A percentile compares a stretch with the other conserved stretches of the same genome.
These are phyloP conservation scores for Falcaria lacertinaria DNA, from an alignment of 2,888 invertebrate genomes.

Conservation along the genomic window DNA sequence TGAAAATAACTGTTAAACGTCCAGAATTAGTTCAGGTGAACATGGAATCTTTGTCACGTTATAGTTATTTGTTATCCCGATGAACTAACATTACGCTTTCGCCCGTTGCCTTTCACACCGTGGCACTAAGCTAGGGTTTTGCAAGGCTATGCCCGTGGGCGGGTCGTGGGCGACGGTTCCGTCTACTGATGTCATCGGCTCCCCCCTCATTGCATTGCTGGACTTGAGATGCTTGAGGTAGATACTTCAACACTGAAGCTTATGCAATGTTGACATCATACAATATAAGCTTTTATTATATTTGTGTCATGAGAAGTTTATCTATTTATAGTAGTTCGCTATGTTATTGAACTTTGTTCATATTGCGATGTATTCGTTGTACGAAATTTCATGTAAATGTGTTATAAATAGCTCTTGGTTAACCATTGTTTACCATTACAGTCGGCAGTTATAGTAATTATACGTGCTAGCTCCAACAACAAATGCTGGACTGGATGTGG, in stretches of 20 bases:
- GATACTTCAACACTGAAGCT: too few relatives aligned
- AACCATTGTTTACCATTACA: neutral
- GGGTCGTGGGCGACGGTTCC: slow-evolving; percentile 66
- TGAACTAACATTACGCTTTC: neutral
- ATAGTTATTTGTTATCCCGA: neutral
- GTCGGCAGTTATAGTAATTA: neutral
- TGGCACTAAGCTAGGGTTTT: slow-evolving; percentile 34
- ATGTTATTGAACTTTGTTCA: too few relatives aligned
- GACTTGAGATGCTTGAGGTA: slow-evolving; percentile 22
- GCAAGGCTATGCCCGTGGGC: slow-evolving; percentile 66
- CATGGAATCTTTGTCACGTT: neutral
- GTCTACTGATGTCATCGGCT: slow-evolving; percentile 68
- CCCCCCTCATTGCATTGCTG: slow-evolving; percentile 28
- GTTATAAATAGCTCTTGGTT: neutral
- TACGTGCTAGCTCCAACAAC: neutral
- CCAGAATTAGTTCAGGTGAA: too few relatives aligned
- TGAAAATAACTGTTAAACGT: too few relatives aligned
- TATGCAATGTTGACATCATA: neutral
- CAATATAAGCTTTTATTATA: too few relatives aligned
- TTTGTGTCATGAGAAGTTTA: too few relatives aligned
- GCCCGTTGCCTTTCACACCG: slow-evolving; percentile 8
- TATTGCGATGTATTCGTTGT: too few relatives aligned
- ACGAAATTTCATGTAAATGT: too few relatives aligned
- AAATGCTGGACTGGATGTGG: neutral
- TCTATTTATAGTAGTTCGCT: too few relatives aligned